Evolutionary conservation across 2,797 vertebrate species (phyloP), one percentile per base, ranked within the genome.

Genomic region (Salarias fasciatus): DNA sequence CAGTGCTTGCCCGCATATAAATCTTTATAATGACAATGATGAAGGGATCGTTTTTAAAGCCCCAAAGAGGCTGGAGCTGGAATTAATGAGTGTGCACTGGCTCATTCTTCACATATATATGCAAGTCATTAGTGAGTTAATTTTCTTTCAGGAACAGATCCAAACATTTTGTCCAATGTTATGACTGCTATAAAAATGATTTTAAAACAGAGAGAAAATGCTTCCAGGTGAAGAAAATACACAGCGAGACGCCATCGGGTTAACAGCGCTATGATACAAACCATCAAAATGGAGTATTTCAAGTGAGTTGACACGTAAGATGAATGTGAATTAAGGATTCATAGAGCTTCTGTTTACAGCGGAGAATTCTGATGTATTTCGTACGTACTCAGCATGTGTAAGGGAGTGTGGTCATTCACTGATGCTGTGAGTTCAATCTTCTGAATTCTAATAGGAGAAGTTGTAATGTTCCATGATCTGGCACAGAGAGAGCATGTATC

Each of bases 31-130:
- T 18, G 41, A 50, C 51, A 31, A 24, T 11, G 49, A 80, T 70
- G 50, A 54, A 36, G 51, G 15, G 35, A 74, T 77, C 33, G 37
- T 66, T 71, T 36, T 47, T n/a, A 77, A 58, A 82, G 14, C 35
- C 55, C 51, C 7, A 38, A 53, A 81, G 66, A 73, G n/a, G 15
- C 48, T 14, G 45, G 18, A 18, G 45, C 14, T 63, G 37, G 31
- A 68, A 72, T 54, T n/a, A 80, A 76, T 57, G 45, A 71, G 51
- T 47, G 38, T 49, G 29, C n/a, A 9, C 42, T 30, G 38, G 44
- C 51, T 70, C 11, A 31, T 69, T 43, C n/a, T 53, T 68, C 61
- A 60, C 41, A 43, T 42, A 12, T 42, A 12, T 38, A 67, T 49
- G 41, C 5, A 30, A 61, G 11, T 66, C 40, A 64, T 77, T 62